A percentile compares a stretch with the other conserved stretches of the same genome.
These are phyloP conservation scores for Chaitophorus viminalis DNA, from an alignment of 2,888 invertebrate species.

Conservation along the genomic window DNA sequence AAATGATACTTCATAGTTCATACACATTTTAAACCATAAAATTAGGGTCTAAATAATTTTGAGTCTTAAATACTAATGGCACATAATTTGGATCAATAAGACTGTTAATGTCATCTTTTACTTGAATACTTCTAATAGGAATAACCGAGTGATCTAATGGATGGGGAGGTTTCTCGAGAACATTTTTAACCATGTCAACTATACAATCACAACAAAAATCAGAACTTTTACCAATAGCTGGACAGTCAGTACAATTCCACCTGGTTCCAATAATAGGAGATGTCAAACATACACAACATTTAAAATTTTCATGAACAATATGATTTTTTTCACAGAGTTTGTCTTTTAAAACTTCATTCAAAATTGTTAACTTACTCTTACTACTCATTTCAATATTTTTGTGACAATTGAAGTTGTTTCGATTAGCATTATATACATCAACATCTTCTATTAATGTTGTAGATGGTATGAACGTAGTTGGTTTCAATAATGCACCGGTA, in stretches of 20 bases:
- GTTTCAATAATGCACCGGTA: constrained; percentile 49
- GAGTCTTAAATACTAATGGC: constrained; percentile 63
- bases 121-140: constrained; percentile 29
- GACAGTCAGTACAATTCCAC: constrained; percentile 73
- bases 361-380: constrained; percentile 28
- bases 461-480: constrained; percentile 58
- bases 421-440: constrained; percentile 51
- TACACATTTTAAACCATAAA: constrained; percentile 58
- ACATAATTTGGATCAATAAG: constrained; percentile 63
- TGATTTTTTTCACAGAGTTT: not conserved
- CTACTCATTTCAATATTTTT: constrained; percentile 47
- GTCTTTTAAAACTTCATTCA: constrained; percentile 47
- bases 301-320: constrained; percentile 64
- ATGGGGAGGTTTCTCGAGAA: constrained; percentile 32
- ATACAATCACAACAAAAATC: constrained; percentile 55
- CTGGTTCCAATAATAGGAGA: constrained; percentile 75
- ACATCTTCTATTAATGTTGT: constrained; percentile 54
- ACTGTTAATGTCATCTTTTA: constrained; percentile 26
- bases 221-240: constrained; percentile 63
- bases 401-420: constrained; percentile 23
- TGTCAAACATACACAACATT: constrained; percentile 76
- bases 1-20: too few species aligned
- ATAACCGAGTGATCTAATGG: constrained; percentile 44
- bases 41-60: constrained; percentile 65
- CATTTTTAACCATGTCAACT: constrained; percentile 34